Evolutionary conservation across 2,888 invertebrate genomes (phyloP), one percentile per base, ranked within the genome.

Genomic region (Bombylius discolor): DNA sequence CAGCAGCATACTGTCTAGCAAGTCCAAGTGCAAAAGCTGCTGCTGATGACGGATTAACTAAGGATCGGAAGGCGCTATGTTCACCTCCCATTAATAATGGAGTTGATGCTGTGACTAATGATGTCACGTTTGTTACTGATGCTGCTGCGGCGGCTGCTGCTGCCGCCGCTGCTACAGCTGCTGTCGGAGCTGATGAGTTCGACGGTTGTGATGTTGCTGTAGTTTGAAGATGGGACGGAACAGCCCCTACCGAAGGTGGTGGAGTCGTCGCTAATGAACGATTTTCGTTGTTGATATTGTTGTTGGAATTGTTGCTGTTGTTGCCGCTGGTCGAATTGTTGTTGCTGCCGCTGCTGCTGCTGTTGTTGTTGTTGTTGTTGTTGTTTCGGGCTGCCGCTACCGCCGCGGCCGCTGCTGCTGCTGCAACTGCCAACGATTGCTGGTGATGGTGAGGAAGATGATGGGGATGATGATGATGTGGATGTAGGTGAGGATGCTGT

Each of bases 11-110:
- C 51, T 72, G 68, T 31, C 69, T 67, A 1, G 71, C 70, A 51
- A 70, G 65, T 47, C 66, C 73, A 36, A 72, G 61, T 12, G 71
- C 70, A 55, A 81, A 74, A 36, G 79, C 79, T n/a, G 82, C 81
- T 36, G 81, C 80, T 32, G 72, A 70, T 56, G 81, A 78, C 62
- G 79, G 79, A 61, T 83, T 81, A 61, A 82, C 79, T 60, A 87
- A 79, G 34, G 87, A 82, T 63, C 85, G 85, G 74, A 91, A 91
- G 14, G 91, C 91, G 74, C 89, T 89, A 79, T 89, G 87, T 77
- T 90, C 89, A 77, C 91, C 90, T 74, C 91, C 90, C 88, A 91
- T 89, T 73, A 77, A 77, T 71, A 77, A 77, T 73, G 76, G 72
- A 73, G 67, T 69, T 73, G 73, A 72, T 74, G 70, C 73, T 73